Evolutionary conservation across 2,113 vertebrate species (phyloP), one percentile per base, ranked within the genome.

Genomic region (Nothocercus nigrocapillus): DNA sequence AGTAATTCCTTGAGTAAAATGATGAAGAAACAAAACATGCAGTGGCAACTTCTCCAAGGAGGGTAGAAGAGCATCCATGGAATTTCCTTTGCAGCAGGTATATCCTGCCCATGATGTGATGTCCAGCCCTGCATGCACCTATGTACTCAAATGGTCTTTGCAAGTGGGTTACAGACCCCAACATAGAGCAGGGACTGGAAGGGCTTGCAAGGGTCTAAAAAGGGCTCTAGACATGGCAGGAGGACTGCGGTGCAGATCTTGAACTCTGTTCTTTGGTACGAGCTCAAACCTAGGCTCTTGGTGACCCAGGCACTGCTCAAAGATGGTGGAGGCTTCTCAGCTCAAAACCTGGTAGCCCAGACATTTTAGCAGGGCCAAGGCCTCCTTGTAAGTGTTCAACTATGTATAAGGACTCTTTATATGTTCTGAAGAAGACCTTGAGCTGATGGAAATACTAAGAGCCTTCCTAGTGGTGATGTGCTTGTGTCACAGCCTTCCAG

Each of bases 101-200:
- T 19, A 53, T 88, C 75, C 78, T 44, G 38, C 14, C 25, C 3
- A 0, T 13, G 24, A 3, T 2, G 27, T 19, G 0, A 0, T 10
- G 13, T 7, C 21, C 40, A 19, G 30, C 5, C 20, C 8, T 7
- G 6, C 0, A 2, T 22, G 72, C 25, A 40, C 16, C 7, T 3
- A 16, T 11, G 18, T 1, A 1, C 16, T 24, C 0, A 0, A 14
- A 34, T 1, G 0, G 9, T 18, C 69, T 73, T n/a, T n/a, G 54
- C 4, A 32, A 40, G 51, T 0, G 27, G 61, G 20, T 2, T 45
- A 1, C 2, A 30, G 58, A 20, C 32, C 67, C 9, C 4, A 6
- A 6, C 0, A 20, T 24, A 12, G 40, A 16, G 19, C 22, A 45
- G 28, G 36, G n/a, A 17, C 6, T 12, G 24, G 16, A 18, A 0